Evolutionary conservation across 2,888 invertebrate genomes (phyloP).

Genomic region (Dryococelus australis): DNA sequence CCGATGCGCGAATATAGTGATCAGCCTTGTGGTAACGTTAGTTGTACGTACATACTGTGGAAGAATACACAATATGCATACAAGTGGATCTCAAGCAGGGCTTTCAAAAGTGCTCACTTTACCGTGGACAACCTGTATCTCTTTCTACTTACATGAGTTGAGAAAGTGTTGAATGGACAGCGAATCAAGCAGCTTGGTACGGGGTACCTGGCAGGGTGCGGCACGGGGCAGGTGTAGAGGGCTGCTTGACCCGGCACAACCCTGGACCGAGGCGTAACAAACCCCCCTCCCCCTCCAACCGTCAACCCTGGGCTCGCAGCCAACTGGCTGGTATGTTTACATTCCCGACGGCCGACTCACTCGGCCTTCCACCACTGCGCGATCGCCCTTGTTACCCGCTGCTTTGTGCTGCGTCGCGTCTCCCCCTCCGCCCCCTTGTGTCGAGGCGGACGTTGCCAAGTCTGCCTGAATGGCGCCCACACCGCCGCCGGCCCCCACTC

Average conservation of each 20-base stretch:
- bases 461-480: slow-evolving; percentile 58
- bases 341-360: slow-evolving; percentile 33
- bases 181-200: not conserved
- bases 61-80: no score
- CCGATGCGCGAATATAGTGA: no score
- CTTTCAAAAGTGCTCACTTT: no score
- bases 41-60: no score
- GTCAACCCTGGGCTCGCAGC: slow-evolving; percentile 20
- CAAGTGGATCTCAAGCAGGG: no score
- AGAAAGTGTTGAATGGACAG: no score
- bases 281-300: slow-evolving; percentile 32
- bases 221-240: slow-evolving; percentile 33
- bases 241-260: slow-evolving; percentile 32
- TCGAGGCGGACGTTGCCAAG: slow-evolving; percentile 49
- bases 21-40: no score
- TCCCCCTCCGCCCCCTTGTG: not conserved
- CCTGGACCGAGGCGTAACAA: slow-evolving; percentile 33
- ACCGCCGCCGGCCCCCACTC: slow-evolving; percentile 53
- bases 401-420: not conserved
- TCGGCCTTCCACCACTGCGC: slow-evolving; percentile 29
- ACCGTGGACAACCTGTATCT: no score
- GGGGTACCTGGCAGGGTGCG: slow-evolving; percentile 30
- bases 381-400: slow-evolving; percentile 32
- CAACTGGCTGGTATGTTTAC: slow-evolving; percentile 30
- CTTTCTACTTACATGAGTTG: no score